Base-by-base conservation (phyloP, 2,888 invertebrate genomes). In the Eurois occulta region DNA sequence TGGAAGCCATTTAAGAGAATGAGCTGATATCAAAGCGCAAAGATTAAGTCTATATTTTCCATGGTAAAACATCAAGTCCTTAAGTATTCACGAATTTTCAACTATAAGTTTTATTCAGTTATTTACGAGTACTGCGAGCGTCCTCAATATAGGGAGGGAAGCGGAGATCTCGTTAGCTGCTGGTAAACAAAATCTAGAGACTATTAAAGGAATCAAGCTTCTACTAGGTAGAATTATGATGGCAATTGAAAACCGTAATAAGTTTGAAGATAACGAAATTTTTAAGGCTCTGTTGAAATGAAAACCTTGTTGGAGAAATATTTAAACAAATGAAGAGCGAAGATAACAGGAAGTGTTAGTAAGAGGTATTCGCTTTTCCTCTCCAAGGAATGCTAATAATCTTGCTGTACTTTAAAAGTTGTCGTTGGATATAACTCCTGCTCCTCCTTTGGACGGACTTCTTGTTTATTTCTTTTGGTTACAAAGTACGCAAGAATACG, bases 131-230 rank as follows among this genome's bases (percentile, higher is more conserved):
- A 41, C 16, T 43, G 43, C 43, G 43, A 16, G 43, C 43, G 43
- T 16, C 24, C 52, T 79, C 77, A 88, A 89, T 91, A 92, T 91
- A 91, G 28, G 24, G 35, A 1, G 41, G 10, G 10, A 10, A 41
- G 41, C n/a, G 41, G 13, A 8, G 43, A 46, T 77, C 89, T 91
- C 90, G 90, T 92, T 92, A 92, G 87, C 52, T 52, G 24, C 52
- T 24, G 10, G 88, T 85, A 90, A 91, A 91, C 89, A 90, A 91
- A 91, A 90, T 92, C 89, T 86, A 89, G 85, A 81, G 84, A 89
- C 88, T 88, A 90, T 75, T 76, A 71, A 77, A 75, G 21, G 28
- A 65, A 62, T 38, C 28, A 67, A 24, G 24, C 1, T 24, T 8
- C 24, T 52, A 8, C 48, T 24, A 24, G 3, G 11, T 4, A n/a